Conservation (phyloP, 2,797 vertebrate genomes). For the Poecilia wingei region DNA sequence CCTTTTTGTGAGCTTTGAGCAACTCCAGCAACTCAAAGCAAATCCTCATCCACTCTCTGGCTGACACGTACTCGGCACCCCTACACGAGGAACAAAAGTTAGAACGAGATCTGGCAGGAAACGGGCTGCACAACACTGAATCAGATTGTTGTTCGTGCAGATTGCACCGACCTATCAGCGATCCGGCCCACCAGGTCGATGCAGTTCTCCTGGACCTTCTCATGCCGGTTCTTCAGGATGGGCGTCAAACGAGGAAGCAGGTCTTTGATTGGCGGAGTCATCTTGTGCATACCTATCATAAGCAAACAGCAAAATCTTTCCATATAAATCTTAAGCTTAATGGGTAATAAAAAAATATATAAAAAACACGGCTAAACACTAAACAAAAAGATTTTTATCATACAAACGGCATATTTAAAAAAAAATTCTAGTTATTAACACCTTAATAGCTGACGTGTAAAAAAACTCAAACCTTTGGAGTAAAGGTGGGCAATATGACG, state of each 20-base stretch:
- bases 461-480: background rate
- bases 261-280: conserved; percentile 99
- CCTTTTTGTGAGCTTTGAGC: conserved; percentile 98
- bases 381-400: background rate
- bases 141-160: background rate
- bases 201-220: conserved; percentile 99
- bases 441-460: background rate
- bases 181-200: conserved; percentile 99
- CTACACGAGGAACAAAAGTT: conserved; percentile 65
- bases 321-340: background rate
- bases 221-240: conserved; percentile 98
- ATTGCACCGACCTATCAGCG: conserved; percentile 88
- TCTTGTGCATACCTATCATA: conserved; percentile 96
- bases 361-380: background rate
- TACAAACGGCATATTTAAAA: background rate
- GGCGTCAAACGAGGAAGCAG: conserved; percentile 95
- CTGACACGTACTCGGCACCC: conserved; percentile 98
- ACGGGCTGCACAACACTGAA: background rate
- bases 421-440: background rate
- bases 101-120: background rate
- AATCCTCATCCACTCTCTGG: conserved; percentile 99
- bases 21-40: conserved; percentile 97
- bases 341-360: background rate
- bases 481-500: background rate
- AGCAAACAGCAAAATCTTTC: background rate